Percentiles rank a stretch among this genome's conserved stretches.
Evolutionary conservation across 2,888 invertebrate genomes (phyloP).

Genomic region (Ophioninae sp.): DNA sequence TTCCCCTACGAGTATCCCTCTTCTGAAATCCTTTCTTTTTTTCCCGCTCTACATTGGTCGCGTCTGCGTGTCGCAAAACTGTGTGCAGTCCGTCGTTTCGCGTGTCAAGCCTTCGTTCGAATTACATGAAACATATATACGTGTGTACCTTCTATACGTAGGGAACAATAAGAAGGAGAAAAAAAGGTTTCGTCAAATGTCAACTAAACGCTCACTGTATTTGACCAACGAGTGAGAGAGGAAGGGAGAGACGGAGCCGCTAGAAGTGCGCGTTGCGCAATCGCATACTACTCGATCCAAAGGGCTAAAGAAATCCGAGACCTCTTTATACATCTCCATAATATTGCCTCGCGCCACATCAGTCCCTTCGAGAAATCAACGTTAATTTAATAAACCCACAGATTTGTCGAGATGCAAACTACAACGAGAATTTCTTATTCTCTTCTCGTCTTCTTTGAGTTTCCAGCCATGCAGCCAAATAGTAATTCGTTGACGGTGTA

Average conservation of each 20-base stretch:
- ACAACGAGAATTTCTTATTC: conserved; percentile 20
- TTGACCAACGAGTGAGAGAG: conserved; percentile 21
- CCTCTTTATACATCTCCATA: conserved; percentile 10
- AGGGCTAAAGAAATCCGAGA: conserved; percentile 54
- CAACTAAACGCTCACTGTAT: conserved; percentile 20
- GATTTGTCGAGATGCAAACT: conserved; percentile 36
- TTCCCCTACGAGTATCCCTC: background rate
- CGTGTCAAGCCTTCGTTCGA: conserved; percentile 61
- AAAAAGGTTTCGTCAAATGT: conserved; percentile 57
- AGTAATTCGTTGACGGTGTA: conserved; percentile 51
- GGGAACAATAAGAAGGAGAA: conserved; percentile 20
- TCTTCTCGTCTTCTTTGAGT: conserved; percentile 17
- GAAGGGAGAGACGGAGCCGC: conserved; percentile 2
- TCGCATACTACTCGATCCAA: conserved; percentile 49
- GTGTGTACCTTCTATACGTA: background rate
- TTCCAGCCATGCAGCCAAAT: conserved; percentile 35
- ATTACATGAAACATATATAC: conserved; percentile 49
- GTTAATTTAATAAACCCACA: conserved; percentile 43
- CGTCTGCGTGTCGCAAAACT: conserved; percentile 51
- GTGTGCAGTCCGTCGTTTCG: conserved; percentile 52
- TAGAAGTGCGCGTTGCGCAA: conserved; percentile 1
- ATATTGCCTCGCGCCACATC: conserved; percentile 18
- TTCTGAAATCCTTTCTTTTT: conserved; percentile 35
- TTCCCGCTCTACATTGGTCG: conserved; percentile 35
- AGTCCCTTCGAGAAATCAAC: conserved; percentile 51